Evolutionary conservation across 1,140 invertebrate genomes (phyloP).

Genomic region (Phocides pigmalion): DNA sequence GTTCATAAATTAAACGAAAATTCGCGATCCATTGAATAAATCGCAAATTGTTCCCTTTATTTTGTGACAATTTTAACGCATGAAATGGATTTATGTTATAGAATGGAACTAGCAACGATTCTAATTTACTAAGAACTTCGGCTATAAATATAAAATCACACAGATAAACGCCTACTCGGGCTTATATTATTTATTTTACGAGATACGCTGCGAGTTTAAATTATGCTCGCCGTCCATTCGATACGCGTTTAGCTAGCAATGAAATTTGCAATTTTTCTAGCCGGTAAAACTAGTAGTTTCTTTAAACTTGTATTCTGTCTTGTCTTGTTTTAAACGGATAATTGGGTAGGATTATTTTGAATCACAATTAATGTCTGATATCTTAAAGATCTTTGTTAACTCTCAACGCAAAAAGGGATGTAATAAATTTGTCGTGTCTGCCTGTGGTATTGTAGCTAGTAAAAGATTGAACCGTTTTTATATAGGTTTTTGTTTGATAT

Average conservation of each 20-base stretch:
- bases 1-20: constrained; percentile 8
- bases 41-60: neutral
- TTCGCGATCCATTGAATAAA: neutral
- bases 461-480: too few relatives aligned
- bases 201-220: constrained; percentile 16
- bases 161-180: constrained; percentile 28
- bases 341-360: neutral
- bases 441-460: too few relatives aligned
- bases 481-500: too few relatives aligned
- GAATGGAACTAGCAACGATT: constrained; percentile 4
- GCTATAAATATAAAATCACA: constrained; percentile 28
- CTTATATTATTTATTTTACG: constrained; percentile 33
- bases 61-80: constrained; percentile 17
- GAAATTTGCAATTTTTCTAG: constrained; percentile 22
- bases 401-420: too few relatives aligned
- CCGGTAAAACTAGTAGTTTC: constrained; percentile 2
- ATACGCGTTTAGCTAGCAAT: constrained; percentile 9
- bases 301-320: neutral
- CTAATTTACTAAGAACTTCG: constrained; percentile 29
- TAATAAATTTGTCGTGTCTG: too few relatives aligned
- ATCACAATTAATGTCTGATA: neutral
- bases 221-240: constrained; percentile 15
- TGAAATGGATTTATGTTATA: constrained; percentile 22
- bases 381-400: too few relatives aligned
- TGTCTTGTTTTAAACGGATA: neutral